A percentile compares a stretch with the other conserved stretches of the same genome.
Evolutionary conservation across 2,888 invertebrate genomes (phyloP).

Genomic region (Drosophila prostipennis): DNA sequence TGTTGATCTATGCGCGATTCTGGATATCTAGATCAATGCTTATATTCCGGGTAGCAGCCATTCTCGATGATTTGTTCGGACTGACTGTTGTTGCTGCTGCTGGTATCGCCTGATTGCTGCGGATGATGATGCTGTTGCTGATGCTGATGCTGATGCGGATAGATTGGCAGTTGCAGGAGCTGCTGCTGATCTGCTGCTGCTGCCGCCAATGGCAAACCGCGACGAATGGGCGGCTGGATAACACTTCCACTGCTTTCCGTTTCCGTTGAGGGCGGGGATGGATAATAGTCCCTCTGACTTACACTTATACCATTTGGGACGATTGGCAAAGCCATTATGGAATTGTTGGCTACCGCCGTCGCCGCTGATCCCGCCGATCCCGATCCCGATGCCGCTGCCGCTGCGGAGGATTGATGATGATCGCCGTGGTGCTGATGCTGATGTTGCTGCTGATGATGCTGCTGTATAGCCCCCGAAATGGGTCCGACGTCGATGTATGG

Average conservation of each 20-base stretch:
- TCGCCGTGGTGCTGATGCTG: conserved; percentile 84
- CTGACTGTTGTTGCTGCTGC: conserved; percentile 84
- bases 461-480: conserved; percentile 86
- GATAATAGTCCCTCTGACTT: conserved; percentile 85
- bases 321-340: conserved; percentile 80
- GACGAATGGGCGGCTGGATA: conserved; percentile 82
- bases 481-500: conserved; percentile 86
- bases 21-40: conserved; percentile 86
- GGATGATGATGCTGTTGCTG: conserved; percentile 64
- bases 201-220: conserved; percentile 70
- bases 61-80: conserved; percentile 86
- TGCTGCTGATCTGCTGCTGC: conserved; percentile 52
- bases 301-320: conserved; percentile 84
- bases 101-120: conserved; percentile 84
- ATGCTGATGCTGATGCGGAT: conserved; percentile 61
- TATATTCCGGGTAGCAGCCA: conserved; percentile 90
- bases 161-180: conserved; percentile 55
- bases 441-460: conserved; percentile 85
- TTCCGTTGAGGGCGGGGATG: conserved; percentile 85
- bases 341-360: conserved; percentile 68
- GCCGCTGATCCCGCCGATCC: conserved; percentile 49
- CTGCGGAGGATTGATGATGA: conserved; percentile 82
- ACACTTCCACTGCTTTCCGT: conserved; percentile 86
- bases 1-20: conserved; percentile 6
- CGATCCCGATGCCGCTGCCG: conserved; percentile 61